These are phyloP conservation scores for Rhopalosiphum padi DNA, from an alignment of 1,140 invertebrate species.

Conservation along the genomic window DNA sequence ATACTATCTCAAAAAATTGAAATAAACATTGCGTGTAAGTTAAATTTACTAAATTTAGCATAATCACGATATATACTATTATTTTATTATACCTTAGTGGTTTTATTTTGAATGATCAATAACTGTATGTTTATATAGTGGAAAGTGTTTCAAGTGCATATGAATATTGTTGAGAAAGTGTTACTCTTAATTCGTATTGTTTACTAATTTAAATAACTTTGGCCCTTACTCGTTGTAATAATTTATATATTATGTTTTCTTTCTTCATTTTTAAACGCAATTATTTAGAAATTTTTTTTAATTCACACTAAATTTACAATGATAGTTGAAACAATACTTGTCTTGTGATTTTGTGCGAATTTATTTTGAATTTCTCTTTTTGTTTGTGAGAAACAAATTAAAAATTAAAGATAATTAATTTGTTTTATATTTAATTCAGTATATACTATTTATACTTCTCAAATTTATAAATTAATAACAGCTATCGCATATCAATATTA, in stretches of 20 bases:
- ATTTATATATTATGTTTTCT: constrained; percentile 4
- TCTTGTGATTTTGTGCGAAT: neutral
- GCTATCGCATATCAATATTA: neutral
- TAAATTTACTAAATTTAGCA: neutral
- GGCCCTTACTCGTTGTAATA: neutral
- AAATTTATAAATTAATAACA: neutral
- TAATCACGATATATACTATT: neutral
- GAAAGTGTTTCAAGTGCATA: constrained; percentile 27
- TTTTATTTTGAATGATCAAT: neutral
- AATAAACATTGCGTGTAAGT: constrained; percentile 88
- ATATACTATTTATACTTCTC: neutral
- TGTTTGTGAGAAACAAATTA: neutral
- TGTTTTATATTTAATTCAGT: neutral
- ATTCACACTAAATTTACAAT: neutral
- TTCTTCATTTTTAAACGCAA: constrained; percentile 29
- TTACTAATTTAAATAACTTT: constrained; percentile 8
- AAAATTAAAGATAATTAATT: neutral
- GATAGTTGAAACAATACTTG: neutral
- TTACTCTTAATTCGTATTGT: neutral
- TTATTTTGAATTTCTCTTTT: neutral
- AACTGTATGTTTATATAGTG: neutral
- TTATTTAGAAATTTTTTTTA: neutral
- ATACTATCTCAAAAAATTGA: constrained; percentile 88
- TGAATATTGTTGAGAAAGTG: neutral
- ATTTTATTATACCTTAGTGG: neutral